Base-by-base conservation (phyloP, 2,113 vertebrate species). In the Mesocricetus auratus region DNA sequence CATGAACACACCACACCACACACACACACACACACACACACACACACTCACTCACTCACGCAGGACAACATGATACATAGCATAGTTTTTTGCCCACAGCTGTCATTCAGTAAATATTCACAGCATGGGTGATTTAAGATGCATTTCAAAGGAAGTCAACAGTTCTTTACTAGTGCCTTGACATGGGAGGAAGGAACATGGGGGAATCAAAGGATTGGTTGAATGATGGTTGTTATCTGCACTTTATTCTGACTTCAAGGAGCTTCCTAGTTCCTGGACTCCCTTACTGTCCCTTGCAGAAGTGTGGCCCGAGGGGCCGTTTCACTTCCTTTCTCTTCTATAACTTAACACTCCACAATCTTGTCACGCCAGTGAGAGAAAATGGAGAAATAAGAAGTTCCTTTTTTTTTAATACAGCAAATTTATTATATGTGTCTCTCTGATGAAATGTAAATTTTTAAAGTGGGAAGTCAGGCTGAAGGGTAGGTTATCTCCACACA, bases 391-490 rank as follows among this genome's bases (percentile, higher is more conserved):
- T 86, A 83, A 1, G 0, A 88, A 93, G 56, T 60, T 75, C 39
- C 62, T 68, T 85, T 71, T 88, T n/a, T 62, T 83, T 21, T 60
- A 50, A 93, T 79, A 92, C 71, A 64, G 90, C 22, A 93, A 71
- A 93, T 91, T 94, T 94, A 94, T 95, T 95, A 75, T 89, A 83
- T 91, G 33, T 87, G 68, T 58, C 86, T 95, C 79, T 95, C 74
- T 91, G 92, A 94, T 96, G 85, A 97, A 96, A 96, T 95, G 78
- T 94, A 96, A 96, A 93, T 94, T 93, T 97, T 91, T 94, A 86
- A 97, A 97, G 93, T 91, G 91, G 77, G 86, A 94, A 95, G 86
- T 89, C 74, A 62, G 87, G 31, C 79, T 83, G 91, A 93, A 96
- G 89, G 89, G 94, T 96, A 93, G 86, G 82, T 75, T 97, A 69